These are phyloP conservation scores for Perizoma flavofasciatum DNA, from an alignment of 2,888 invertebrate genomes.

Conservation along the genomic window DNA sequence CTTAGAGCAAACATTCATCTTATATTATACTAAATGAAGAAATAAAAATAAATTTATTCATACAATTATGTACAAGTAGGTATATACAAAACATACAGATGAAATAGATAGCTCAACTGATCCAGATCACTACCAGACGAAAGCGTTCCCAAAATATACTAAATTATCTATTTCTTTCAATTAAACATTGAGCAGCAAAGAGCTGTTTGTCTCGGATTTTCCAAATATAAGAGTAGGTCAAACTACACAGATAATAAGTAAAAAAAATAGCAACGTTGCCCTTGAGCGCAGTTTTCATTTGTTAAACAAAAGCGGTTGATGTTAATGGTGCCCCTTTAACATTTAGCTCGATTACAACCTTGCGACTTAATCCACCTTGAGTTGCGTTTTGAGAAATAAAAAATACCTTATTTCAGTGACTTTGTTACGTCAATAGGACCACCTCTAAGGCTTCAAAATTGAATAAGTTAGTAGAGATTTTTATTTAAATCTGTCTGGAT, in stretches of 20 bases:
- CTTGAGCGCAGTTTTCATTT: slow-evolving; percentile 70
- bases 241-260: slow-evolving; percentile 29
- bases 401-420: slow-evolving; percentile 37
- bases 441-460: slow-evolving; percentile 13
- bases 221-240: slow-evolving; percentile 23
- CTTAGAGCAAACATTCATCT: neutral
- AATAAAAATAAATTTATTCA: too few relatives aligned
- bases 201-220: slow-evolving; percentile 8
- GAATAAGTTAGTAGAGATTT: neutral
- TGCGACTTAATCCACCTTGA: slow-evolving; percentile 49
- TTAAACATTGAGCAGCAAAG: slow-evolving; percentile 17
- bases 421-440: slow-evolving; percentile 22
- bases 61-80: too few relatives aligned
- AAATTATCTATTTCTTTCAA: neutral
- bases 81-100: too few relatives aligned
- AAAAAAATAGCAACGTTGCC: slow-evolving; percentile 59
- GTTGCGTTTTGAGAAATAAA: slow-evolving; percentile 51
- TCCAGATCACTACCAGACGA: too few relatives aligned
- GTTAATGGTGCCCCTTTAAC: slow-evolving; percentile 68
- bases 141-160: too few relatives aligned
- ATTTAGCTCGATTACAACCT: slow-evolving; percentile 70
- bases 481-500: slow-evolving; percentile 22
- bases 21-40: too few relatives aligned
- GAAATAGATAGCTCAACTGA: too few relatives aligned
- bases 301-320: slow-evolving; percentile 73